These are phyloP conservation scores for Anolis carolinensis DNA, from an alignment of 2,113 vertebrate species.

Conservation along the genomic window DNA sequence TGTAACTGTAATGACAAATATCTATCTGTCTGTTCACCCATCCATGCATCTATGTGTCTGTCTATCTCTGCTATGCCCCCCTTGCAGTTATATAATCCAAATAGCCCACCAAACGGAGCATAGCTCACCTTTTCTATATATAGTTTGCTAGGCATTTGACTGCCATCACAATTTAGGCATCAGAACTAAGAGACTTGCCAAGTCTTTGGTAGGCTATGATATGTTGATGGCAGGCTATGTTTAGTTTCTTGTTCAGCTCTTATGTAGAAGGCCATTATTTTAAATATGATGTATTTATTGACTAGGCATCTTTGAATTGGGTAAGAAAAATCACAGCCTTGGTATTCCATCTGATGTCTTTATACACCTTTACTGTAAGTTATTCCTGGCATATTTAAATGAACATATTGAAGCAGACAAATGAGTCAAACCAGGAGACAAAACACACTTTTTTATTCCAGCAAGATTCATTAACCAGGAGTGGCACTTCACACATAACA, in stretches of 20 bases:
- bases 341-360: neutral
- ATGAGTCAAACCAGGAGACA: neutral
- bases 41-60: too few relatives aligned
- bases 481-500: constrained; percentile 23
- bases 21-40: too few relatives aligned
- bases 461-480: neutral
- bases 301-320: neutral
- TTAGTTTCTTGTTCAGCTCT: neutral
- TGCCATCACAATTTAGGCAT: neutral
- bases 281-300: neutral
- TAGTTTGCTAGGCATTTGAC: neutral
- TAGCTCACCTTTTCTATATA: neutral
- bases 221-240: neutral
- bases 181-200: neutral
- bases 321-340: neutral
- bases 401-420: constrained; percentile 26
- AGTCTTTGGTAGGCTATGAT: neutral
- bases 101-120: too few relatives aligned
- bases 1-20: too few relatives aligned
- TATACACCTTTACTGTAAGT: neutral
- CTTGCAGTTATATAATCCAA: too few relatives aligned
- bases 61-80: too few relatives aligned
- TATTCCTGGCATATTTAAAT: neutral
- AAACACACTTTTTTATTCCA: neutral
- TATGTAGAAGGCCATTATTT: fast-evolving